phyloP scores from a whole-genome alignment of 2,113 vertebrate genomes.

The Pycnonotus jocosus region DNA sequence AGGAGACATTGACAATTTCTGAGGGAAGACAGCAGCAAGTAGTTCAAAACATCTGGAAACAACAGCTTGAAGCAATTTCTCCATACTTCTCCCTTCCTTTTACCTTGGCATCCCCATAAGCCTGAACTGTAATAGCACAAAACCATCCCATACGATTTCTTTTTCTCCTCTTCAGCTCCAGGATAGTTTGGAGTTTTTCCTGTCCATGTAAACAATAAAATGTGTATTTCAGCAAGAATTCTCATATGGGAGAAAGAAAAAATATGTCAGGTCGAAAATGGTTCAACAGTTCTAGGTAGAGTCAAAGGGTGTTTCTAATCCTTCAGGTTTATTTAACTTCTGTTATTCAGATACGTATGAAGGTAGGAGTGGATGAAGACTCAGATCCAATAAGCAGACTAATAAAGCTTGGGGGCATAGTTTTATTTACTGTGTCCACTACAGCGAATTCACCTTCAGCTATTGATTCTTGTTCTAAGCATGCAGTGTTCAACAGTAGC shows the following conservation, averaged over 20 bases:
- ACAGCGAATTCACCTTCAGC: not conserved
- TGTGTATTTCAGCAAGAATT: not conserved
- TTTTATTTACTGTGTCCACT: not conserved
- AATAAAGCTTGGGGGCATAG: not conserved
- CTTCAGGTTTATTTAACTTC: not conserved
- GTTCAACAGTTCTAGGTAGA: not conserved
- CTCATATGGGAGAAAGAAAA: not conserved
- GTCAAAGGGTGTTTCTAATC: not conserved
- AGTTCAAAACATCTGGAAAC: not conserved
- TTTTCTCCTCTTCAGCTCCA: not conserved
- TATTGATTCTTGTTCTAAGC: not conserved
- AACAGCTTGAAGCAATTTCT: not conserved
- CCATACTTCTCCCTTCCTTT: not conserved
- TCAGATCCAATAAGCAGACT: not conserved
- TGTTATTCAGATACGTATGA: not conserved
- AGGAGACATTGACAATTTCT: not conserved
- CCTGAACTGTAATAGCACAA: not conserved
- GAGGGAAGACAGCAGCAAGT: not conserved
- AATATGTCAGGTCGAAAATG: not conserved
- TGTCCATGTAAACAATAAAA: not conserved
- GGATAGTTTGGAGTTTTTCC: not conserved
- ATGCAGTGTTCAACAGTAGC: not conserved
- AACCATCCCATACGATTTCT: not conserved
- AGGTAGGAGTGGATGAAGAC: not conserved
- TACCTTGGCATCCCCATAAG: not conserved